A percentile compares a stretch with the other conserved stretches of the same genome.
Evolutionary conservation across 1,140 invertebrate species (phyloP).

Genomic region (Drosophila punjabiensis): DNA sequence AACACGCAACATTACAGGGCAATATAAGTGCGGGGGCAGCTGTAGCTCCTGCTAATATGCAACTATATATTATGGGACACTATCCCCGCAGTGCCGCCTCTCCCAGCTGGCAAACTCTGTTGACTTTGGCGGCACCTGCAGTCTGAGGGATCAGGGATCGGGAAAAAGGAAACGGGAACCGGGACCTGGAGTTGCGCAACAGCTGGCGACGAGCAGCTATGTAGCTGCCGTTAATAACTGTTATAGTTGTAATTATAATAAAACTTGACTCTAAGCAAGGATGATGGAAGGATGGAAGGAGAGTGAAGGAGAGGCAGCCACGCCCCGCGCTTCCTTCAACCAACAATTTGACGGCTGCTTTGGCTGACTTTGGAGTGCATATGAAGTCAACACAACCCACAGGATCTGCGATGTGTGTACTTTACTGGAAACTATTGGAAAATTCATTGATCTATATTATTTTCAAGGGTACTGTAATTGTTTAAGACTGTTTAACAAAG

Average conservation of each 20-base stretch:
- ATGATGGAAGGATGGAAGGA: neutral
- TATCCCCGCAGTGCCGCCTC: slow-evolving; percentile 13
- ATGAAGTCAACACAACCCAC: slow-evolving; percentile 7
- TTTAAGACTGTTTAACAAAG: neutral
- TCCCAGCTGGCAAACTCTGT: slow-evolving; percentile 33
- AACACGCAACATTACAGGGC: slow-evolving; percentile 80
- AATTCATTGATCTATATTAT: neutral
- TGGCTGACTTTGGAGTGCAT: slow-evolving; percentile 32
- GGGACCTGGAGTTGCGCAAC: slow-evolving; percentile 40
- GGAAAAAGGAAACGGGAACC: neutral
- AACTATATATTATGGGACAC: slow-evolving; percentile 77
- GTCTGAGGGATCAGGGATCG: slow-evolving; percentile 18
- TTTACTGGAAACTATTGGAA: neutral
- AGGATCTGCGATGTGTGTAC: neutral
- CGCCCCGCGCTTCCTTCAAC: slow-evolving; percentile 39
- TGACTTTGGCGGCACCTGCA: slow-evolving; percentile 73
- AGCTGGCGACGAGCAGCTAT: slow-evolving; percentile 48
- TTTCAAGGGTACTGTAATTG: neutral
- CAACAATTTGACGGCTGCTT: slow-evolving; percentile 50
- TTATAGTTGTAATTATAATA: slow-evolving; percentile 84
- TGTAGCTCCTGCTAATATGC: slow-evolving; percentile 70
- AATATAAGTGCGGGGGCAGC: slow-evolving; percentile 62
- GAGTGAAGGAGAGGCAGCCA: neutral
- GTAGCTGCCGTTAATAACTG: slow-evolving; percentile 76
- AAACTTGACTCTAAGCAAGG: slow-evolving; percentile 73